Percentiles rank a stretch among this genome's conserved stretches.
These are phyloP conservation scores for Buphagus erythrorhynchus DNA, from an alignment of 2,797 vertebrate species.

Conservation along the genomic window DNA sequence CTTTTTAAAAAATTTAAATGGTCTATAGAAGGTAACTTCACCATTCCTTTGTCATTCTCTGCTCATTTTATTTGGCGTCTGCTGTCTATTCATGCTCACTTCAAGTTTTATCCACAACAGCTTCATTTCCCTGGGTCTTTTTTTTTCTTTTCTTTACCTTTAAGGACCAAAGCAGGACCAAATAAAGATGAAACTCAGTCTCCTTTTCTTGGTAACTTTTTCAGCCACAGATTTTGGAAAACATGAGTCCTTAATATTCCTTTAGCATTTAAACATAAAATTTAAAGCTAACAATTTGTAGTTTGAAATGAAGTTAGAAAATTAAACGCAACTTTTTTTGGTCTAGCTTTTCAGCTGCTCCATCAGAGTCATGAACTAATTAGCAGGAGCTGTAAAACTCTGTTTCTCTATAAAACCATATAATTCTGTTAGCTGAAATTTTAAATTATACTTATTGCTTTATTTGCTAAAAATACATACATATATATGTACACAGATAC, in stretches of 20 bases:
- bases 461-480: not conserved
- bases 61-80: not conserved
- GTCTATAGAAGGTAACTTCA: not conserved
- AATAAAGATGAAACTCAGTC: not conserved
- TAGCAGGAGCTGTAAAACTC: not conserved
- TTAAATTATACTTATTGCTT: not conserved
- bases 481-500: not conserved
- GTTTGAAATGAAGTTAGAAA: not conserved
- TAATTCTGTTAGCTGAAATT: not conserved
- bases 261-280: not conserved
- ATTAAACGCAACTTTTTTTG: not conserved
- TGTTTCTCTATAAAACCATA: not conserved
- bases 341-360: not conserved
- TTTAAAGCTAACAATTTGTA: not conserved
- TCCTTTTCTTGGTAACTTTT: not conserved
- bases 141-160: not conserved
- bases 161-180: not conserved
- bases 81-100: not conserved
- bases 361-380: not conserved
- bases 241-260: not conserved
- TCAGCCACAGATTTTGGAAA: not conserved
- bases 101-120: not conserved
- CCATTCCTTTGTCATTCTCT: not conserved
- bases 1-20: not conserved
- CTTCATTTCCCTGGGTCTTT: not conserved